These are phyloP conservation scores for Caenorhabditis macrosperma DNA, from an alignment of 2,888 invertebrate species.

Conservation along the genomic window DNA sequence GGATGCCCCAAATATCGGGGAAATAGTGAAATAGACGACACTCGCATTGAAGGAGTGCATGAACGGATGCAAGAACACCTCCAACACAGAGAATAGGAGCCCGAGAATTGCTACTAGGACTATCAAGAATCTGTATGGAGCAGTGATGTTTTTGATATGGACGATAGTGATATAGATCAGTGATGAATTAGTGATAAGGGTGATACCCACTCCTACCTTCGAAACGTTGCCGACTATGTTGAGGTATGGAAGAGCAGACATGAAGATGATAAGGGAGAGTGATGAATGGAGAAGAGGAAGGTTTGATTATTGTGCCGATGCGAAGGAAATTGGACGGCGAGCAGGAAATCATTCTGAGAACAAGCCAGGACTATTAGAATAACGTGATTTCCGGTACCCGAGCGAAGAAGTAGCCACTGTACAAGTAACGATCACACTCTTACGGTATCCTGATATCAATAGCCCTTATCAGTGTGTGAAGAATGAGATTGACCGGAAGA, in stretches of 20 bases:
- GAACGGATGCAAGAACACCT: background rate
- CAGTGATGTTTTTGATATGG: background rate
- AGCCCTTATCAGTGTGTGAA: too few relatives aligned
- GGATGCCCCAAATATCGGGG: background rate
- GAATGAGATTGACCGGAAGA: too few relatives aligned
- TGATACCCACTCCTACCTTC: background rate
- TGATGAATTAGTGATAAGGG: background rate
- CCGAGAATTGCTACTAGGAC: background rate
- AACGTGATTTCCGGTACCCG: too few relatives aligned
- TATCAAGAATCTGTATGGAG: background rate
- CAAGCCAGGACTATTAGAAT: too few relatives aligned
- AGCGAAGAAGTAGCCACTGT: too few relatives aligned
- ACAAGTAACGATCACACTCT: too few relatives aligned
- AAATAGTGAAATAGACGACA: background rate
- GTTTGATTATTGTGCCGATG: too few relatives aligned
- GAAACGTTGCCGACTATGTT: background rate
- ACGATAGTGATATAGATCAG: background rate
- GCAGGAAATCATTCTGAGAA: too few relatives aligned
- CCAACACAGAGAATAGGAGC: background rate
- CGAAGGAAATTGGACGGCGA: too few relatives aligned
- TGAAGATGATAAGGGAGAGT: background rate
- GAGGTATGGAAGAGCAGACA: background rate
- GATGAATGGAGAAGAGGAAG: too few relatives aligned
- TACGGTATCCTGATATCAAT: too few relatives aligned
- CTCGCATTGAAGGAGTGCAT: background rate